Evolutionary conservation across 2,797 vertebrate species (phyloP).

Genomic region (Sebastes cheni): DNA sequence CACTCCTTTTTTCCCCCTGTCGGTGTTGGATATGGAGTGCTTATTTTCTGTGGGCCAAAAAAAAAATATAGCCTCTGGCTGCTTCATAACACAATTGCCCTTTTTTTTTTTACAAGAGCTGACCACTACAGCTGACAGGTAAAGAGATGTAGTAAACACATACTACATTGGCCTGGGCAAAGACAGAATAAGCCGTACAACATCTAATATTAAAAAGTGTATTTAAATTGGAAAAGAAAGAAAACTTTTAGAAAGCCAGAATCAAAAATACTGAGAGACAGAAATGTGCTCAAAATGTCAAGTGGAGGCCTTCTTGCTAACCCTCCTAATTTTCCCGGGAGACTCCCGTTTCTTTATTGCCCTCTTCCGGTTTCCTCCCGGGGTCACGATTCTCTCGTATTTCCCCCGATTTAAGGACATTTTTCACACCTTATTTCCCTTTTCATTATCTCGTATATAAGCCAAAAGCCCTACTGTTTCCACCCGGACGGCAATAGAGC

Average conservation of each 20-base stretch:
- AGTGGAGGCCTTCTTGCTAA: too few relatives aligned
- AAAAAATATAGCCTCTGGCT: constrained; percentile 43
- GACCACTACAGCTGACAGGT: constrained; percentile 10
- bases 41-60: constrained; percentile 31
- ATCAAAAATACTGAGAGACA: not conserved
- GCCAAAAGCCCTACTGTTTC: too few relatives aligned
- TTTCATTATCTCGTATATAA: too few relatives aligned
- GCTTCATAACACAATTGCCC: constrained; percentile 15
- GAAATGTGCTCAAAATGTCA: not conserved
- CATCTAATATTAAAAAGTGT: not conserved
- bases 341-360: too few relatives aligned
- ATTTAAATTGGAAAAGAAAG: not conserved
- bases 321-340: too few relatives aligned
- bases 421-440: too few relatives aligned
- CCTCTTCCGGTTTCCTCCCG: too few relatives aligned
- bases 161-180: not conserved
- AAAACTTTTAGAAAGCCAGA: not conserved
- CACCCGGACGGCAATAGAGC: too few relatives aligned
- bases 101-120: constrained; percentile 39
- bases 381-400: too few relatives aligned
- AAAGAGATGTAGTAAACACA: constrained; percentile 4
- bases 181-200: not conserved
- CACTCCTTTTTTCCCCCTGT: not conserved
- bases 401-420: too few relatives aligned
- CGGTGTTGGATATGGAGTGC: not conserved